Percentiles rank a stretch among this genome's conserved stretches.
Conservation (phyloP, 2,113 vertebrate species). For the Anoura caudifer region DNA sequence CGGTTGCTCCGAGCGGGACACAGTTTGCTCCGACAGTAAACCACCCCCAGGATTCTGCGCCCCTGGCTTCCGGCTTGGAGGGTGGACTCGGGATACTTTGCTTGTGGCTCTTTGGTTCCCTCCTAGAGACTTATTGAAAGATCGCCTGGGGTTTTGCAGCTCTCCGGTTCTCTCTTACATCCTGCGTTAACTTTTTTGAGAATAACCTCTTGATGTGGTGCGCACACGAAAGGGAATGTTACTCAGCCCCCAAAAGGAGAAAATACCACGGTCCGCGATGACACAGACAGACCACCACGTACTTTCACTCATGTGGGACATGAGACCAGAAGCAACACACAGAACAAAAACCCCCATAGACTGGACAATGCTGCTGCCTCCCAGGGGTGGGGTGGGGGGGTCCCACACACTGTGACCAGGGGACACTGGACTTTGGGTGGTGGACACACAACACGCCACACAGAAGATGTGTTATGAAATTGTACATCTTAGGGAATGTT, state of each 20-base stretch:
- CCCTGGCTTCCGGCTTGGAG: not conserved
- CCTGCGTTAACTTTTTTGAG: not conserved
- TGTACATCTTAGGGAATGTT: too few relatives aligned
- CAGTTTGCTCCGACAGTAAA: fast-evolving
- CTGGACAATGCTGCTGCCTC: not conserved
- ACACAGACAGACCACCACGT: not conserved
- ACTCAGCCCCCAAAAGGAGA: not conserved
- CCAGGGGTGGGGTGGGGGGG: not conserved
- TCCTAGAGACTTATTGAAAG: too few relatives aligned
- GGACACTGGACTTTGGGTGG: not conserved
- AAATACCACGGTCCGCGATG: not conserved
- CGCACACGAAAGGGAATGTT: not conserved
- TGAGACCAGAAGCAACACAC: not conserved
- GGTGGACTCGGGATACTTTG: fast-evolving
- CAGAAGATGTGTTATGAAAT: not conserved
- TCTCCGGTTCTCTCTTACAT: not conserved
- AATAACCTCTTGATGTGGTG: not conserved
- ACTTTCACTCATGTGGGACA: too few relatives aligned
- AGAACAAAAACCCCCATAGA: not conserved
- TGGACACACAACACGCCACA: fast-evolving
- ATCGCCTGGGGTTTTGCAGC: not conserved
- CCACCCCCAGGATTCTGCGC: not conserved
- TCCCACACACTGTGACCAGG: not conserved
- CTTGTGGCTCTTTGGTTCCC: not conserved
- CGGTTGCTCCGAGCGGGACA: fast-evolving